A percentile compares a stretch with the other conserved stretches of the same genome.
Conservation (phyloP, 2,113 vertebrate species). For the Loxodonta africana region DNA sequence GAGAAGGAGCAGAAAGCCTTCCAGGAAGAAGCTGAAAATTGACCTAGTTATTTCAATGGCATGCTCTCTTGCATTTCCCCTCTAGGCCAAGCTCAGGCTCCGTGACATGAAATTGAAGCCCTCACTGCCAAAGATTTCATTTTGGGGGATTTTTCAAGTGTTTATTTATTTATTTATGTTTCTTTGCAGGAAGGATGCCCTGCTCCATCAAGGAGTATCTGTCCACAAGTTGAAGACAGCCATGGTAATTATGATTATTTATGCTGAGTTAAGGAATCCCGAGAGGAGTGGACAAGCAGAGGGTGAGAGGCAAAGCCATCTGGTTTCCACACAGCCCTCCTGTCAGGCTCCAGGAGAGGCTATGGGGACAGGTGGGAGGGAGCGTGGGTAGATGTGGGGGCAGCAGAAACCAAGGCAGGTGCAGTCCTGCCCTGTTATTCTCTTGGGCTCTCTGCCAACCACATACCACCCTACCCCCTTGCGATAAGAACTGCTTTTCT, state of each 20-base stretch:
- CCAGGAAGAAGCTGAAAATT: conserved; percentile 82
- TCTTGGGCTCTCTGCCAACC: conserved; percentile 29
- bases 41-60: conserved; percentile 80
- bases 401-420: background rate
- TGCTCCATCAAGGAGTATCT: background rate
- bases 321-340: conserved; percentile 29
- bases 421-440: conserved; percentile 1
- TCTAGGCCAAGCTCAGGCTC: conserved; percentile 55
- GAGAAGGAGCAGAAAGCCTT: conserved; percentile 78
- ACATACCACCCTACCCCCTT: background rate
- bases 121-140: conserved; percentile 41
- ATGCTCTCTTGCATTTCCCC: conserved; percentile 57
- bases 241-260: conserved; percentile 42
- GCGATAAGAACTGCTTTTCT: background rate
- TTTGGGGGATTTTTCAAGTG: conserved; percentile 25
- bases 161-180: background rate
- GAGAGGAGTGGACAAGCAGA: conserved; percentile 34
- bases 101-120: conserved; percentile 53
- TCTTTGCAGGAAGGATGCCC: background rate
- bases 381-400: conserved; percentile 62
- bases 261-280: background rate
- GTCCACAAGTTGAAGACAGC: conserved; percentile 31
- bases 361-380: conserved; percentile 64
- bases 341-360: conserved; percentile 25
- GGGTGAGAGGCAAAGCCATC: conserved; percentile 68